phyloP scores from a whole-genome alignment of 2,113 vertebrate genomes.

The Rhadina sibilatrix region DNA sequence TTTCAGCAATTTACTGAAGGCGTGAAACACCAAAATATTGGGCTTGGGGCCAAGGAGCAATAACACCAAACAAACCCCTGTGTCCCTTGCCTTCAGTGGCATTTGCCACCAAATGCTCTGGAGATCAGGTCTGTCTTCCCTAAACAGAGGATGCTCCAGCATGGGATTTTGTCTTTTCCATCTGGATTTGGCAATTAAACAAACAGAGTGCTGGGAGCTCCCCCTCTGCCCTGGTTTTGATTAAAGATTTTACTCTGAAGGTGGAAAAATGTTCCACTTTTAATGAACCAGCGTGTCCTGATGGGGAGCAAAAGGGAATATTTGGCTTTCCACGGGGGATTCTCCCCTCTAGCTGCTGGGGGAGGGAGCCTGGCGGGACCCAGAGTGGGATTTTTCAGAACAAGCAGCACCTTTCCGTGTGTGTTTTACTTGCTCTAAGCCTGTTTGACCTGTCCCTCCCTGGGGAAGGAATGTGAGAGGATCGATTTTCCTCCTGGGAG shows the following conservation, averaged over 20 bases:
- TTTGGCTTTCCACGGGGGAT: not conserved
- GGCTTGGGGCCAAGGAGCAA: not conserved
- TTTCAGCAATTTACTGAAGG: not conserved
- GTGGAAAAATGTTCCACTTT: not conserved
- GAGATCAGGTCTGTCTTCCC: not conserved
- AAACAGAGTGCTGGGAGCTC: not conserved
- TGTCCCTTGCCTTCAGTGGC: not conserved
- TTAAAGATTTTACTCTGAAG: not conserved
- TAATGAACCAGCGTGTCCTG: not conserved
- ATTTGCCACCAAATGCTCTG: not conserved
- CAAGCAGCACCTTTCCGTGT: not conserved
- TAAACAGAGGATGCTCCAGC: not conserved
- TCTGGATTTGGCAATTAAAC: not conserved
- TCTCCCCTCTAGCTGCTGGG: not conserved
- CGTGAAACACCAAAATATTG: not conserved
- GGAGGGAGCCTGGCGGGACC: not conserved
- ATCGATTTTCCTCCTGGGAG: not conserved
- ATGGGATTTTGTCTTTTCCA: not conserved
- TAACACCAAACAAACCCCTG: not conserved
- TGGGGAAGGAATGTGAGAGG: not conserved
- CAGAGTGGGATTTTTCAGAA: not conserved
- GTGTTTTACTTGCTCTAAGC: not conserved
- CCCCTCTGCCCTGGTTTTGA: not conserved
- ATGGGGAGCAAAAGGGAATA: not conserved
- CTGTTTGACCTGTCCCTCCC: not conserved